These are phyloP conservation scores for Botrylloides violaceus DNA, from an alignment of 23 tunicate genomes.

Conservation along the genomic window DNA sequence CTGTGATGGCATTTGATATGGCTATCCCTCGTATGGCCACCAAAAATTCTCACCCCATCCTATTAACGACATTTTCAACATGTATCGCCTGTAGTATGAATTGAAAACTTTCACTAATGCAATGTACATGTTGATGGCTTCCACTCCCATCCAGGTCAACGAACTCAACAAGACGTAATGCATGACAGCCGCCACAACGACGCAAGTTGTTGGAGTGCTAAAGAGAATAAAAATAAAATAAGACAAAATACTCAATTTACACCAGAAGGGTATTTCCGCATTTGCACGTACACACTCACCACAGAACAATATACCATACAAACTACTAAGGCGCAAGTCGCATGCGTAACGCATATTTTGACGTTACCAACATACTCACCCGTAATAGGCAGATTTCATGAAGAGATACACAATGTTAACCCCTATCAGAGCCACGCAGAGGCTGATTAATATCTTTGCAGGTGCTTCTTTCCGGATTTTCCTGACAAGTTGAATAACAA, in stretches of 20 bases:
- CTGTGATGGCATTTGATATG: no score
- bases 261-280: no score
- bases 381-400: slow-evolving; percentile 21
- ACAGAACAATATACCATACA: no score
- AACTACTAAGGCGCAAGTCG: no score
- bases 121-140: slow-evolving; percentile 72
- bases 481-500: slow-evolving; percentile 16
- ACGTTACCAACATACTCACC: no score
- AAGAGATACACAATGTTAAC: slow-evolving; percentile 29
- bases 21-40: no score
- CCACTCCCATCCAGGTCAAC: slow-evolving; percentile 65
- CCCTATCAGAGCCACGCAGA: slow-evolving; percentile 35
- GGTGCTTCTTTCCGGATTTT: slow-evolving; percentile 40
- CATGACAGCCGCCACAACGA: slow-evolving; percentile 39
- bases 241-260: background rate
- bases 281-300: no score
- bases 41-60: slow-evolving; percentile 82
- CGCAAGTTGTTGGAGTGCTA: slow-evolving; percentile 31
- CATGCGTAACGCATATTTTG: no score
- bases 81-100: slow-evolving; percentile 38
- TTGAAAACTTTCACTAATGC: slow-evolving; percentile 48
- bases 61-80: slow-evolving; percentile 33
- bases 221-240: background rate
- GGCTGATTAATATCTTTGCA: slow-evolving; percentile 30
- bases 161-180: slow-evolving; percentile 50